Evolutionary conservation across 1,140 invertebrate species (phyloP), one percentile per base, ranked within the genome.

Genomic region (Nylanderia fulva): DNA sequence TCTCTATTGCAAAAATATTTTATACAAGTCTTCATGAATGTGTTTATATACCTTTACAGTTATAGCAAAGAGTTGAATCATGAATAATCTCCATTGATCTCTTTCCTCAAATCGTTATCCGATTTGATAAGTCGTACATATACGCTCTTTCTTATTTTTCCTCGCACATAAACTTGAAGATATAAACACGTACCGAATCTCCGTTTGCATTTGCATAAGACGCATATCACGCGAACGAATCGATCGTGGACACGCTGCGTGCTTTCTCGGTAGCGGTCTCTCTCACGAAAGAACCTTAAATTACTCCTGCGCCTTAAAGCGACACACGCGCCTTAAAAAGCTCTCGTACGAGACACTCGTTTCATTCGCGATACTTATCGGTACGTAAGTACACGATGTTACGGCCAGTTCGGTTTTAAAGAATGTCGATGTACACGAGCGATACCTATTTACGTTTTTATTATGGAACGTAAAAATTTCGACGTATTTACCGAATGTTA

Each of bases 301-400:
- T 88, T 88, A 88, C 83, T 85, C 86, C 87, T 84, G 74, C 86
- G 85, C 79, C 79, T 87, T 74, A 52, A 71, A 71, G 82, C 75
- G 86, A 75, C 80, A 45, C 48, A 45, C 36, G 74, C 64, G 66
- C 76, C 86, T 88, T 85, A n/a, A 85, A 88, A 88, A 88, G 86
- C 82, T 85, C 48, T 79, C 63, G 54, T 85, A 77, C 54, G 82
- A 66, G 48, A 88, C 87, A 80, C 87, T 80, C 86, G 66, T 87
- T 87, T 87, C 64, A 69, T 72, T 87, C 74, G 60, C 24, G 86
- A 87, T 84, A 87, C 83, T 88, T 88, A 88, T 88, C 86, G 83
- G 56, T 36, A 85, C 86, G 87, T 85, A 85, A 79, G 82, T 88
- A 88, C 87, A 88, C 84, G 76, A 48, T 86, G 86, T 88, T 88